phyloP scores from a whole-genome alignment of 2,113 vertebrate genomes.

The Ploceus nigricollis region DNA sequence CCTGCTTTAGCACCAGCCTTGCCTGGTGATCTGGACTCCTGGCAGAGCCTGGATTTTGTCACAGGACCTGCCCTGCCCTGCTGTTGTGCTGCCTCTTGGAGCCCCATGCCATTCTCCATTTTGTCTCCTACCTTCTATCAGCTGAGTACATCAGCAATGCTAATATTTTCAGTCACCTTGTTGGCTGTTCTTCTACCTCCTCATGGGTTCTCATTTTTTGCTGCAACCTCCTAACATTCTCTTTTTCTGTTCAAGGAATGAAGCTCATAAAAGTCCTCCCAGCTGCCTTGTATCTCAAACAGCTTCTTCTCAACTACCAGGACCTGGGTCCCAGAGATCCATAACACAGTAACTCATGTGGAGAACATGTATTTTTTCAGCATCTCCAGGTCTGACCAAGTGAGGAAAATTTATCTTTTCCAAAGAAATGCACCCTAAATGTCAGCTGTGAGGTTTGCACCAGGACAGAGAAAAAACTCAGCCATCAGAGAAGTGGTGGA shows the following conservation, averaged over 20 bases:
- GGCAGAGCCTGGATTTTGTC: background rate
- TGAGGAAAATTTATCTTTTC: background rate
- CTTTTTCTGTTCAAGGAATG: background rate
- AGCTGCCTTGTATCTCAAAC: background rate
- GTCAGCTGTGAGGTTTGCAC: background rate
- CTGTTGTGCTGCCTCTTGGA: background rate
- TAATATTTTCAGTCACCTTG: background rate
- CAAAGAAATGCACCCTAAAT: background rate
- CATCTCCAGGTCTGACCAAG: background rate
- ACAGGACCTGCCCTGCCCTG: background rate
- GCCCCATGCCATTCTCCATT: background rate
- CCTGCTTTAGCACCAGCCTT: background rate
- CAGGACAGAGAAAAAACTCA: background rate
- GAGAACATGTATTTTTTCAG: background rate
- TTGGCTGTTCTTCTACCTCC: background rate
- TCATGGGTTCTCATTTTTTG: background rate
- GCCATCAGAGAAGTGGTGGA: background rate
- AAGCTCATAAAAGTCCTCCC: background rate
- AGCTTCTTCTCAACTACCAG: background rate
- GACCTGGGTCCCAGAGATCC: background rate
- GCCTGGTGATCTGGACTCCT: background rate
- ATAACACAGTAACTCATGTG: background rate
- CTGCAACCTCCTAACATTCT: background rate
- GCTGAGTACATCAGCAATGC: background rate
- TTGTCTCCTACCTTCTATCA: background rate